Evolutionary conservation across 1,140 invertebrate species (phyloP).

Genomic region (Philopotamus ludificatus): DNA sequence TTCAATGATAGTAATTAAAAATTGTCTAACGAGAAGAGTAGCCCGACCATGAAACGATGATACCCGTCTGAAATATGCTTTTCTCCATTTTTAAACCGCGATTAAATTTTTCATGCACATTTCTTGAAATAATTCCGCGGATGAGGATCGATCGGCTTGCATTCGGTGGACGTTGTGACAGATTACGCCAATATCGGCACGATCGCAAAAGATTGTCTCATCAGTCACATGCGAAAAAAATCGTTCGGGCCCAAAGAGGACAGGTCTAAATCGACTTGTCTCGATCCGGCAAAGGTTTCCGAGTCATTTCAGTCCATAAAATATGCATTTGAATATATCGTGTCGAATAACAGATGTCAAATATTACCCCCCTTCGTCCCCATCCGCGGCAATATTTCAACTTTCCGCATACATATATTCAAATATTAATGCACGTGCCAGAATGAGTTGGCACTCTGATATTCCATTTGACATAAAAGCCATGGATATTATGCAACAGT

Average conservation of each 20-base stretch:
- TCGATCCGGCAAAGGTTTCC: neutral
- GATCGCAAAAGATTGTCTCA: no score
- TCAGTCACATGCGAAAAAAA: no score
- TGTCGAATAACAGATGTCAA: constrained; percentile 34
- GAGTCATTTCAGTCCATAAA: constrained; percentile 1
- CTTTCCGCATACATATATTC: constrained; percentile 19
- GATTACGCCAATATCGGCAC: no score
- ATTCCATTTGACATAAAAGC: constrained; percentile 39
- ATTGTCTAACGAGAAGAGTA: neutral
- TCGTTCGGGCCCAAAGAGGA: no score
- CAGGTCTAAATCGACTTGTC: neutral
- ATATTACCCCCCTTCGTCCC: constrained; percentile 27
- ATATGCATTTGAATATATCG: constrained; percentile 10
- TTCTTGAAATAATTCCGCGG: no score
- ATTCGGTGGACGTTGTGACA: no score
- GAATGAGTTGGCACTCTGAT: constrained; percentile 34
- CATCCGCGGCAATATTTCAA: constrained; percentile 31
- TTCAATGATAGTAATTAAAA: neutral
- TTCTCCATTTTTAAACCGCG: no score
- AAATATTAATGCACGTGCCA: constrained; percentile 38
- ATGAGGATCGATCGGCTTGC: no score
- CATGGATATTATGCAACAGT: constrained; percentile 15
- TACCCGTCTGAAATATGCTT: no score
- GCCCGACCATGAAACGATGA: no score
- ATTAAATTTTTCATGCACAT: no score